Conservation (phyloP, 2,888 invertebrate genomes). For the Ormyrus nitidulus region DNA sequence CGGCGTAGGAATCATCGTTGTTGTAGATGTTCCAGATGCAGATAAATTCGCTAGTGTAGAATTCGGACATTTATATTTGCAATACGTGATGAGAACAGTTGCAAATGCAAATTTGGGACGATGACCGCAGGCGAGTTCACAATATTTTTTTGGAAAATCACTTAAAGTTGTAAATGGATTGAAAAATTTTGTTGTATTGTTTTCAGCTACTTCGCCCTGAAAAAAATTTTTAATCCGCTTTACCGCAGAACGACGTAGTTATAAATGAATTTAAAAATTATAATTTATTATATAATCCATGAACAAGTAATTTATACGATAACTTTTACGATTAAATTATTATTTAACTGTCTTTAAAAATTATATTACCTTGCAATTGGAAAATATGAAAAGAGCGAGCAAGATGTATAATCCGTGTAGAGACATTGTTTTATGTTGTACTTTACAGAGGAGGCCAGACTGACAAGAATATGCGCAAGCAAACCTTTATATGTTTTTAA, state of each 20-base stretch:
- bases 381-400: constrained; percentile 3
- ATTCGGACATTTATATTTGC: constrained; percentile 46
- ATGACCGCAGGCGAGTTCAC: constrained; percentile 30
- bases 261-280: too few relatives aligned
- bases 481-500: constrained; percentile 19
- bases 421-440: constrained; percentile 3
- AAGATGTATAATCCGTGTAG: constrained; percentile 1
- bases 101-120: constrained; percentile 7
- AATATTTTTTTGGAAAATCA: constrained; percentile 6
- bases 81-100: background rate
- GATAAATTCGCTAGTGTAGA: constrained; percentile 24
- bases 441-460: constrained; percentile 4
- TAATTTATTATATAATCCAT: too few relatives aligned
- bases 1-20: background rate
- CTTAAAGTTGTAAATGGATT: background rate
- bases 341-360: background rate
- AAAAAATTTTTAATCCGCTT: background rate
- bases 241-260: too few relatives aligned
- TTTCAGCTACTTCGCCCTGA: background rate
- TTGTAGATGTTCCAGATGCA: background rate
- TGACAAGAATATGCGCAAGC: background rate
- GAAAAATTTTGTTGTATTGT: background rate
- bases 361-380: constrained; percentile 33
- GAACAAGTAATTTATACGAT: too few relatives aligned
- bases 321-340: too few relatives aligned